Evolutionary conservation across 2,797 vertebrate genomes (phyloP), one percentile per base, ranked within the genome.

Genomic region (Eremophila alpestris): DNA sequence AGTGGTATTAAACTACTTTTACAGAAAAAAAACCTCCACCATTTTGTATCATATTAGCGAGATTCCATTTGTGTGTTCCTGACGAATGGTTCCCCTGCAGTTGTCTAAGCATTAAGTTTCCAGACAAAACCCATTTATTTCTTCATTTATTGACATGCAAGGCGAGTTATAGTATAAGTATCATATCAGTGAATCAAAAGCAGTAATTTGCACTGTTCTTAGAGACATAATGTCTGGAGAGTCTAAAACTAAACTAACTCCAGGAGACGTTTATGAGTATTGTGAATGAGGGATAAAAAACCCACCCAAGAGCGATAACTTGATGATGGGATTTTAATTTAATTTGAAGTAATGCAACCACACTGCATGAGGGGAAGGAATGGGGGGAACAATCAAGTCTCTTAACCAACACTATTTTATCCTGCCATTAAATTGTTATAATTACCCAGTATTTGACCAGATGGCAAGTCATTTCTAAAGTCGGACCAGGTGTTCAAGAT

Each of bases 401-500:
- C 84, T 95, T 95, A 96, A 94, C 92, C 96, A 97, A 97, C 52
- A 70, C 58, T 94, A 82, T 93, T 96, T 96, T 91, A 96, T 92
- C 83, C 90, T 91, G 70, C 84, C 96, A 96, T 97, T 97, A 97
- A 96, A 91, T 95, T 97, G 91, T 93, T 97, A 95, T 97, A 97
- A 98, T 97, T 97, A 97, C 86, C 80, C 83, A 58, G 89, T 84
- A 95, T 98, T 96, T 95, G 94, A 93, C 97, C 97, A 98, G 98
- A 97, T 98, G 98, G 97, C 75, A 97, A 97, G 95, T 97, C 80
- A 97, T 97, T 97, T 97, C 94, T 93, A 89, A 97, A 97, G 96
- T 97, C 92, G 71, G 95, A 97, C 95, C 97, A 98, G 97, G 96
- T 98, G 97, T 97, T 97, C 89, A 94, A 97, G 96, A 97, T 94